Percentiles rank a stretch among this genome's conserved stretches.
Evolutionary conservation across 2,113 vertebrate species (phyloP).

Genomic region (Cheilinus undulatus): DNA sequence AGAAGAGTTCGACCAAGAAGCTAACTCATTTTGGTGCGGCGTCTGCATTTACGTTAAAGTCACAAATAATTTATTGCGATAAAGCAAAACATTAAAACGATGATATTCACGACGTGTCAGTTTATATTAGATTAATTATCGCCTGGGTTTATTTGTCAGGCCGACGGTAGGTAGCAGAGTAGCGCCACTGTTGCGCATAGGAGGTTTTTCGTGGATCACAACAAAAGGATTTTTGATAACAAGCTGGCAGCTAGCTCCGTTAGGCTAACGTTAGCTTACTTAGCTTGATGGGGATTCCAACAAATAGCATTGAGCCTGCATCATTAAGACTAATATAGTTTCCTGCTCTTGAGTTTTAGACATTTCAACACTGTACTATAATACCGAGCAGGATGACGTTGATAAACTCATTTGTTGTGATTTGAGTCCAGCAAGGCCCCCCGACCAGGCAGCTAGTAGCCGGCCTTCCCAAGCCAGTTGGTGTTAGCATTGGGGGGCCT

Average conservation of each 20-base stretch:
- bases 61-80: neutral
- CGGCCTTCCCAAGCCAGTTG: conserved; percentile 59
- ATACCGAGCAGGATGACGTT: conserved; percentile 11
- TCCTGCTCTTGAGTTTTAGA: neutral
- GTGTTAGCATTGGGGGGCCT: conserved; percentile 28
- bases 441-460: conserved; percentile 58
- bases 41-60: conserved; percentile 37
- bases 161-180: conserved; percentile 36
- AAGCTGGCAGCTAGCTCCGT: conserved; percentile 71
- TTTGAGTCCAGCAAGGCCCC: conserved; percentile 35
- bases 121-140: neutral
- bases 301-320: neutral
- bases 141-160: neutral
- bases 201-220: conserved; percentile 72
- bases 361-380: neutral
- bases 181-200: conserved; percentile 65
- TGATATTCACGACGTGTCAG: neutral
- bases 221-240: conserved; percentile 83
- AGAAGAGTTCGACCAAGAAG: conserved; percentile 69
- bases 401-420: conserved; percentile 59
- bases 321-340: neutral
- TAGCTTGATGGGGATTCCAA: conserved; percentile 9
- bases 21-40: conserved; percentile 56
- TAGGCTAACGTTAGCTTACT: conserved; percentile 67
- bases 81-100: neutral